These are phyloP conservation scores for Parasteatoda tepidariorum DNA, from an alignment of 1,140 invertebrate species.

Conservation along the genomic window DNA sequence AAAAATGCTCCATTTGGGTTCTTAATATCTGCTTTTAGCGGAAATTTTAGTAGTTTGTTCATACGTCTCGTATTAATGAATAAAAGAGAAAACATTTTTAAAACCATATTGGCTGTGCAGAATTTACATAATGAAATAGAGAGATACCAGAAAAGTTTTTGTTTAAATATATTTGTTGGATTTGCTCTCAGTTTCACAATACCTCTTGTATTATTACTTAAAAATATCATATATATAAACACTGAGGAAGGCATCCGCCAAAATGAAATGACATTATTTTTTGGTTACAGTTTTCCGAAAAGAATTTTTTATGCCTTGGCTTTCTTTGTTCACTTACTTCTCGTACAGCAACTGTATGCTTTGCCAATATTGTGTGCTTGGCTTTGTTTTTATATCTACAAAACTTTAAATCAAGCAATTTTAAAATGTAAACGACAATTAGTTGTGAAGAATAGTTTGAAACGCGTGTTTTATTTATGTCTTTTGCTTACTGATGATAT, in stretches of 20 bases:
- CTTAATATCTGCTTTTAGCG: slow-evolving; percentile 7
- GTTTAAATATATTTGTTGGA: background rate
- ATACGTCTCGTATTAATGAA: slow-evolving; percentile 3
- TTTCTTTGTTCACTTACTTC: background rate
- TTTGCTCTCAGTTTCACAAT: background rate
- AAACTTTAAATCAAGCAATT: background rate
- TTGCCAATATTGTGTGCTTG: background rate
- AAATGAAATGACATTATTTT: background rate
- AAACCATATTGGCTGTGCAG: background rate
- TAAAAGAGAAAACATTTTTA: background rate
- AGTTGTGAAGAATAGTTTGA: background rate
- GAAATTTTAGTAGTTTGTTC: slow-evolving; percentile 2
- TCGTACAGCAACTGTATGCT: slow-evolving; percentile 8
- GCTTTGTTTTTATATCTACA: slow-evolving; percentile 17
- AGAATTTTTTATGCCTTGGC: too few species aligned
- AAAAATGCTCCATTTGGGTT: background rate
- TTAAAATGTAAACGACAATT: background rate
- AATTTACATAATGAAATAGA: background rate
- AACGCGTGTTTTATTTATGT: background rate
- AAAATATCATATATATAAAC: too few species aligned
- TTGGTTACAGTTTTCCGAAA: background rate
- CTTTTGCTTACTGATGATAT: background rate
- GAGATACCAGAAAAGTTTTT: too few species aligned
- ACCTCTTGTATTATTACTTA: too few species aligned
- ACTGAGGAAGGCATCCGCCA: background rate